Evolutionary conservation across 2,113 vertebrate genomes (phyloP).

Genomic region (Balaenoptera acutorostrata): DNA sequence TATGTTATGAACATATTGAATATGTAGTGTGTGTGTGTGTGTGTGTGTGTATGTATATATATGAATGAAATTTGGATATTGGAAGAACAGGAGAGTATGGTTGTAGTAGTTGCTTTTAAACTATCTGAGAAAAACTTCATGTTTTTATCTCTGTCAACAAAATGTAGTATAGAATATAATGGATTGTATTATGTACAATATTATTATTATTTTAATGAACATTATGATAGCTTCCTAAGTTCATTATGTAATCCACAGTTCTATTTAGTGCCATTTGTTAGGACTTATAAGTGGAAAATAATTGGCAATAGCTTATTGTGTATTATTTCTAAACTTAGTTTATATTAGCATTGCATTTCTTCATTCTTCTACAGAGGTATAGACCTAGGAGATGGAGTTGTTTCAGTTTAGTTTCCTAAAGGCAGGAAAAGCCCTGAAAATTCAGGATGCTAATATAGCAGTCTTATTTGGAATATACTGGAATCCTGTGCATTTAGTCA

Average conservation of each 20-base stretch:
- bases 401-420: not conserved
- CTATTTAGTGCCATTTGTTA: not conserved
- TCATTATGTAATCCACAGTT: not conserved
- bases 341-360: not conserved
- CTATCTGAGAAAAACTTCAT: too few relatives aligned
- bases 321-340: not conserved
- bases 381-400: not conserved
- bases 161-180: not conserved
- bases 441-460: not conserved
- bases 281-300: not conserved
- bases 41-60: too few relatives aligned
- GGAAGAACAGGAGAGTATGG: not conserved
- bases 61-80: not conserved
- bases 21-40: not conserved
- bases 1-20: not conserved
- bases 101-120: not conserved
- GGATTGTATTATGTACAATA: not conserved
- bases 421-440: not conserved
- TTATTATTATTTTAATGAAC: not conserved
- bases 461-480: not conserved
- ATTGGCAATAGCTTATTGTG: not conserved
- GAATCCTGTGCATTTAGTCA: not conserved
- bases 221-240: not conserved
- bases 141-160: too few relatives aligned
- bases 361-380: not conserved